phyloP scores from a whole-genome alignment of 2,797 vertebrate genomes.

The Passerculus sandwichensis region DNA sequence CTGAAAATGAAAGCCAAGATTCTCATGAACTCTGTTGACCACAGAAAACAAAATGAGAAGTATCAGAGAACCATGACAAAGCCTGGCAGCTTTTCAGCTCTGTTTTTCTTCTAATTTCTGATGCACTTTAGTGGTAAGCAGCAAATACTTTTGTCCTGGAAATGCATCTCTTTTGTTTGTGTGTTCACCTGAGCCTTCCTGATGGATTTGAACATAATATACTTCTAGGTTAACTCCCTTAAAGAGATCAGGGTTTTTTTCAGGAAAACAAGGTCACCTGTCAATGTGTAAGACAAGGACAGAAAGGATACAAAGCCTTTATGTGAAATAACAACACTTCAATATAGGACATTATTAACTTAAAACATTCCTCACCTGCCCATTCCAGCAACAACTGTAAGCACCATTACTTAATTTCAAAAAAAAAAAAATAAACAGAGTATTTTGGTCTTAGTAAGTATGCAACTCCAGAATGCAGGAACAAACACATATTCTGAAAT shows the following conservation, averaged over 20 bases:
- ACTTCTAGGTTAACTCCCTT: neutral
- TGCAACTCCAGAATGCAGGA: neutral
- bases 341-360: neutral
- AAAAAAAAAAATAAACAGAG: neutral
- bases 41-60: neutral
- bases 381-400: neutral
- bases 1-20: neutral
- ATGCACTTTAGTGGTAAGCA: neutral
- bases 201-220: neutral
- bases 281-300: neutral
- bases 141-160: neutral
- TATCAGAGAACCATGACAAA: neutral
- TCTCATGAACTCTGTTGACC: neutral
- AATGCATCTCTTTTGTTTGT: neutral
- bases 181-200: neutral
- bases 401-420: neutral
- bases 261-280: neutral
- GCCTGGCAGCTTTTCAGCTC: neutral
- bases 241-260: neutral
- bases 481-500: neutral
- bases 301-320: neutral
- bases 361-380: neutral
- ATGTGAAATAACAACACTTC: neutral
- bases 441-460: neutral
- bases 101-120: neutral